Evolutionary conservation across 2,888 invertebrate genomes (phyloP).

Genomic region (Liposcelis brunnea): DNA sequence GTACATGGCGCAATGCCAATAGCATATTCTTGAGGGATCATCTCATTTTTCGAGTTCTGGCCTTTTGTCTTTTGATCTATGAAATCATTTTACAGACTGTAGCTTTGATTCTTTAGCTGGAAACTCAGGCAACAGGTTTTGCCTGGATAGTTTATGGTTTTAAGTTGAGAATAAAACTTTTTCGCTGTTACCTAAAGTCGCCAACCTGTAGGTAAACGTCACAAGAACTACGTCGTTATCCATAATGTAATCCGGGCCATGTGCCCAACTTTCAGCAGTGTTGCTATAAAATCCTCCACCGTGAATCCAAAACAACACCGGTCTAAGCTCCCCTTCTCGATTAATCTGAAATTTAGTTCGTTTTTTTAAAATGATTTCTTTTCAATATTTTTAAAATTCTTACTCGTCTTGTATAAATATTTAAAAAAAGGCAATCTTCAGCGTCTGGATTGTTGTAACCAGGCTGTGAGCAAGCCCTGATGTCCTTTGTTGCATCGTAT

Average conservation of each 20-base stretch:
- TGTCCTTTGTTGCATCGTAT: constrained; percentile 26
- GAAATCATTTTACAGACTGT: too few relatives aligned
- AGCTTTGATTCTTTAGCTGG: too few relatives aligned
- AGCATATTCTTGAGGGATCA: too few relatives aligned
- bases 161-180: too few relatives aligned
- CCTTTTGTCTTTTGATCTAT: too few relatives aligned
- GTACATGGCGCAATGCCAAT: too few relatives aligned
- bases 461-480: constrained; percentile 24
- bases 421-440: constrained; percentile 36
- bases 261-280: constrained; percentile 2
- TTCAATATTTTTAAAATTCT: constrained; percentile 19
- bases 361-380: not conserved
- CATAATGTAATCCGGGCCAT: constrained; percentile 14
- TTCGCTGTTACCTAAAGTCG: constrained; percentile 12
- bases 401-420: constrained; percentile 24
- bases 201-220: constrained; percentile 15
- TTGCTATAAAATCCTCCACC: constrained; percentile 28
- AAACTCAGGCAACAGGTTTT: too few relatives aligned
- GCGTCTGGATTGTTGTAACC: constrained; percentile 27
- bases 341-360: too few relatives aligned
- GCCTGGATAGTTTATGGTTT: too few relatives aligned
- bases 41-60: too few relatives aligned
- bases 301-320: constrained; percentile 33
- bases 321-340: constrained; percentile 14
- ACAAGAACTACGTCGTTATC: constrained; percentile 18